phyloP scores from a whole-genome alignment of 2,113 vertebrate species.

The Sula dactylatra region DNA sequence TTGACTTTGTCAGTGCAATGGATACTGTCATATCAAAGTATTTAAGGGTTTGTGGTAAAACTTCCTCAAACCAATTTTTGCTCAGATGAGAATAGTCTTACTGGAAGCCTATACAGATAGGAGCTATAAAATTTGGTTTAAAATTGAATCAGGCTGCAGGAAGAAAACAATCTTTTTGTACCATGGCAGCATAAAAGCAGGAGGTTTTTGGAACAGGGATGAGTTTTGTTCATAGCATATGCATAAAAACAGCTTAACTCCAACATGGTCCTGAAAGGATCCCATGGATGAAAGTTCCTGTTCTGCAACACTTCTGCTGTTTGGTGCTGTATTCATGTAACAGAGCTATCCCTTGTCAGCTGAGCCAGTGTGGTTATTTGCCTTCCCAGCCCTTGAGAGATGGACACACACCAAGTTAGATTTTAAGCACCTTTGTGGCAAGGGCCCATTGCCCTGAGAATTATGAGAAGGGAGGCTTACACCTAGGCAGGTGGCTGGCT shows the following conservation, averaged over 20 bases:
- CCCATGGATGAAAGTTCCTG: background rate
- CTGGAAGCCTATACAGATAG: slow-evolving; percentile 58
- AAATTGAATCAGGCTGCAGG: slow-evolving; percentile 56
- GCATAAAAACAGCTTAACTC: background rate
- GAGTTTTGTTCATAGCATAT: background rate
- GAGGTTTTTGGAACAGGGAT: background rate
- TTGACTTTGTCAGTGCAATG: slow-evolving; percentile 54
- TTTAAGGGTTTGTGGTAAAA: slow-evolving; percentile 67
- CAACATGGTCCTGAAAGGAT: background rate
- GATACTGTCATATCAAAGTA: slow-evolving; percentile 61
- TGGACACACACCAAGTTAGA: background rate
- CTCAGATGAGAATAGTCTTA: slow-evolving; percentile 65
- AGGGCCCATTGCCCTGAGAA: background rate
- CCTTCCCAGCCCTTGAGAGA: background rate
- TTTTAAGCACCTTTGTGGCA: background rate
- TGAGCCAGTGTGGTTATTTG: background rate
- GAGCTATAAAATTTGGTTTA: slow-evolving; percentile 45
- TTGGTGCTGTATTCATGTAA: background rate
- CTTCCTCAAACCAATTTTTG: slow-evolving; percentile 59
- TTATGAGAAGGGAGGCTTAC: background rate
- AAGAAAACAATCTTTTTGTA: slow-evolving; percentile 47
- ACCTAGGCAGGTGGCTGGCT: background rate
- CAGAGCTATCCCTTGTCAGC: background rate
- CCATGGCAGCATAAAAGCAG: background rate
- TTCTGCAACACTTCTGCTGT: background rate